Evolutionary conservation across 1,140 invertebrate genomes (phyloP), one percentile per base, ranked within the genome.

Genomic region (Venturia canescens): DNA sequence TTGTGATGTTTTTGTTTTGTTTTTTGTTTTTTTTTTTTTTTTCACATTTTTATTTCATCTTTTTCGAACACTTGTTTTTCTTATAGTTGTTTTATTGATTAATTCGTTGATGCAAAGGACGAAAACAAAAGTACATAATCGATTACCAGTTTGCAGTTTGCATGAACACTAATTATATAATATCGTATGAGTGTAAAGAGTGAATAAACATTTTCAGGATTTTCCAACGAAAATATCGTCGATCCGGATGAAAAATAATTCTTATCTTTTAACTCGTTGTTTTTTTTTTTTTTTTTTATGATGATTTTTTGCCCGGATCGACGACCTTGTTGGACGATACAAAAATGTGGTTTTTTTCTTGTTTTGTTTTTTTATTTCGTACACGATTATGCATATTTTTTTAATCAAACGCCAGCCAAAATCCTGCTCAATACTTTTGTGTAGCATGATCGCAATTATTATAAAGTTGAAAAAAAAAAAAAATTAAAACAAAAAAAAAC

Each of bases 401-500:
- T 4, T 9, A 66, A 26, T 50, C 27, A 72, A 72, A 72, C 26
- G 70, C 70, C 70, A 72, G 71, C 44, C 38, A 74, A 29, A 21
- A 74, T 11, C 15, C 34, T n/a, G 34, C 48, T 18, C 53, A 76
- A 21, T 21, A 57, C 29, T 81, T n/a, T 77, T 77, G 67, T 77
- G 74, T 80, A 80, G 82, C 82, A 83, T 83, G 82, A 66, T 80
- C 80, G 81, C 81, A 21, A 31, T 9, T 38, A 26, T 34, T 63
- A 78, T 76, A 76, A 60, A 60, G 53, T 34, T 57, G 48, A 50
- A 77, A 48, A 21, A 76, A 76, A 50, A 38, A n/a, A n/a, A n/a
- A n/a, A n/a, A n/a, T n/a, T n/a, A n/a, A 23, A 57, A 77, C 13
- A 50, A 63, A 76, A 60, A 44, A 44, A 44, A 15, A 15, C 38